These are phyloP conservation scores for Enteromius mattozi DNA, from an alignment of 2,797 vertebrate species.

Conservation along the genomic window DNA sequence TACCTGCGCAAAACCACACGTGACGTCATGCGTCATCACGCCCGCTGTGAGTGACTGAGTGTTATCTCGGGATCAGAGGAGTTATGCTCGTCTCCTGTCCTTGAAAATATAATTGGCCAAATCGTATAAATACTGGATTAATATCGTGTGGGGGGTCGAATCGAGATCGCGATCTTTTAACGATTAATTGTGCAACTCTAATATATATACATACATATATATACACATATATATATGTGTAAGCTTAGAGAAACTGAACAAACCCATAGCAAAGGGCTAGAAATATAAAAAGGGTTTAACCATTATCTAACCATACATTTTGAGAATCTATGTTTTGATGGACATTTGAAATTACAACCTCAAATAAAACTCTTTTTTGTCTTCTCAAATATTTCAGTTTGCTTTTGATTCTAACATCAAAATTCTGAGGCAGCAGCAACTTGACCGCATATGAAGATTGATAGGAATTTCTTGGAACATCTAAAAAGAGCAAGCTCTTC, in stretches of 20 bases:
- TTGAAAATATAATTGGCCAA: too few relatives aligned
- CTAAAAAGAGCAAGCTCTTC: constrained; percentile 25
- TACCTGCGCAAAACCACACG: too few relatives aligned
- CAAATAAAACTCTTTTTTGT: constrained; percentile 39
- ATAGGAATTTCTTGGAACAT: constrained; percentile 38
- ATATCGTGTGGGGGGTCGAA: too few relatives aligned
- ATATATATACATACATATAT: too few relatives aligned
- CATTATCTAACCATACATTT: constrained; percentile 3
- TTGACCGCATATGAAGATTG: constrained; percentile 38
- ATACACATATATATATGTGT: too few relatives aligned
- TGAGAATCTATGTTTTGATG: background rate
- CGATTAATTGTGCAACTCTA: too few relatives aligned
- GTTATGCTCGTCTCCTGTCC: too few relatives aligned
- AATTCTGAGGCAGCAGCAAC: constrained; percentile 7
- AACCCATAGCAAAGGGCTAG: background rate
- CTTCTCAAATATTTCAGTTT: constrained; percentile 32
- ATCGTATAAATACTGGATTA: too few relatives aligned
- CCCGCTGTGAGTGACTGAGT: too few relatives aligned
- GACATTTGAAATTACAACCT: constrained; percentile 2
- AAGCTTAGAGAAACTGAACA: background rate
- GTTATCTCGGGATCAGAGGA: too few relatives aligned
- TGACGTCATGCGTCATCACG: too few relatives aligned
- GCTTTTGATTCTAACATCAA: constrained; percentile 31
- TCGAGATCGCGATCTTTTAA: too few relatives aligned
- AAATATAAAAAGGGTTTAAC: background rate